phyloP scores from a whole-genome alignment of 2,797 vertebrate genomes.

The Typhlichthys eigenmanni region DNA sequence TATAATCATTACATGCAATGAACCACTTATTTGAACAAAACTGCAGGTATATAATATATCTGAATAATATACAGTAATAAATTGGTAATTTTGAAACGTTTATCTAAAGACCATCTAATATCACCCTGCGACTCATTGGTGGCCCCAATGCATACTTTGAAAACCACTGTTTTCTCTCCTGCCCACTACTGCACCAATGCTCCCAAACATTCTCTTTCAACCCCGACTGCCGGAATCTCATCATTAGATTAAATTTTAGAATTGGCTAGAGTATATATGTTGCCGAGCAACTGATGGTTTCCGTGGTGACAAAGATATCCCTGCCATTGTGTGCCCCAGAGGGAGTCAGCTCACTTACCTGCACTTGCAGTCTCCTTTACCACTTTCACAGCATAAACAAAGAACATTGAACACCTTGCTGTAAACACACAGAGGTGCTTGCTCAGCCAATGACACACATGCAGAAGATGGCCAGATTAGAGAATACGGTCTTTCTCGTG shows the following conservation, averaged over 20 bases:
- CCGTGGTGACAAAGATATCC: slow-evolving; percentile 83
- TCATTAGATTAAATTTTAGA: slow-evolving; percentile 85
- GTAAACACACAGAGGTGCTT: not conserved
- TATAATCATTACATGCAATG: too few relatives aligned
- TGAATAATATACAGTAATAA: too few relatives aligned
- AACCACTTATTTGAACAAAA: too few relatives aligned
- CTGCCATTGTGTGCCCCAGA: slow-evolving; percentile 79
- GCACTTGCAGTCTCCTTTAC: slow-evolving; percentile 19
- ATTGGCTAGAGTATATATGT: slow-evolving; percentile 78
- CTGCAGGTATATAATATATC: too few relatives aligned
- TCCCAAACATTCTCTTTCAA: slow-evolving; percentile 16
- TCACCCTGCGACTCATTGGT: too few relatives aligned
- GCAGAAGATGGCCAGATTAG: too few relatives aligned
- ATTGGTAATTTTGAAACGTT: too few relatives aligned
- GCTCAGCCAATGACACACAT: too few relatives aligned
- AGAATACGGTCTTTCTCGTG: too few relatives aligned
- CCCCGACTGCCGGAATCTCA: slow-evolving; percentile 68
- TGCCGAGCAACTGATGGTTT: slow-evolving; percentile 92
- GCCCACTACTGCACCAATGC: slow-evolving; percentile 7
- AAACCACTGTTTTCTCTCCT: slow-evolving; percentile 23
- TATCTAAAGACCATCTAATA: too few relatives aligned
- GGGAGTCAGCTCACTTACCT: slow-evolving; percentile 65
- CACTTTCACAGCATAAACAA: slow-evolving; percentile 21
- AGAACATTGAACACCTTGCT: slow-evolving; percentile 22
- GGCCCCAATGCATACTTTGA: not conserved